Percentiles rank a stretch among this genome's conserved stretches.
phyloP scores from a whole-genome alignment of 2,113 vertebrate genomes.

The Grammomys dolichurus region DNA sequence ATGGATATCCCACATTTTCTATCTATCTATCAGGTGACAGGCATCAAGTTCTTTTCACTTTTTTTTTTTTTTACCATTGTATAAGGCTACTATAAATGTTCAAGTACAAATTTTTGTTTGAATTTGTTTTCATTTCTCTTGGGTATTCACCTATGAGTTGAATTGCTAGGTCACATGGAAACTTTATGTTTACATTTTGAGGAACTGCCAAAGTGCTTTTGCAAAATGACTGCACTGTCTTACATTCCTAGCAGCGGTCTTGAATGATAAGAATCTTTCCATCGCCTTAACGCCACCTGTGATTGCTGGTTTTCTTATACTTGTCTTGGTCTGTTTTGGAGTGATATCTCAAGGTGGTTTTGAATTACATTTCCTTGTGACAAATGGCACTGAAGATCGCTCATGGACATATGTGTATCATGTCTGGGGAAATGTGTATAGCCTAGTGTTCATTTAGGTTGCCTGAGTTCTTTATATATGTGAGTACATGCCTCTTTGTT shows the following conservation, averaged over 20 bases:
- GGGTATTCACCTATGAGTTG: background rate
- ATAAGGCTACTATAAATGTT: slow-evolving; percentile 9
- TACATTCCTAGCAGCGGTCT: background rate
- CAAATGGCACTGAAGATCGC: background rate
- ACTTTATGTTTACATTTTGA: slow-evolving; percentile 30
- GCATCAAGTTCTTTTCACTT: background rate
- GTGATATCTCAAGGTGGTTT: slow-evolving; percentile 5
- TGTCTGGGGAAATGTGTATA: background rate
- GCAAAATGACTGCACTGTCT: background rate
- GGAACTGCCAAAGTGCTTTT: background rate
- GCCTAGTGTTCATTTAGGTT: background rate
- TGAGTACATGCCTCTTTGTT: background rate
- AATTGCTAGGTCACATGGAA: background rate
- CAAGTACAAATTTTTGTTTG: background rate
- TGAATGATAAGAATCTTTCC: background rate
- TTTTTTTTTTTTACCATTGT: background rate
- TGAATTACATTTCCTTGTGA: background rate
- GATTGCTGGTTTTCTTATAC: background rate
- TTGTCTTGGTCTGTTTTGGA: background rate
- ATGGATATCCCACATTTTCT: background rate
- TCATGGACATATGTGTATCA: background rate
- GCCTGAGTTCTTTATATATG: background rate
- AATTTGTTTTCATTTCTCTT: background rate
- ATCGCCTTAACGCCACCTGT: background rate
- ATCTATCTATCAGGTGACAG: background rate